Percentiles rank a stretch among this genome's conserved stretches.
These are phyloP conservation scores for Eudyptes chrysolophus DNA, from an alignment of 2,113 vertebrate species.

Conservation along the genomic window DNA sequence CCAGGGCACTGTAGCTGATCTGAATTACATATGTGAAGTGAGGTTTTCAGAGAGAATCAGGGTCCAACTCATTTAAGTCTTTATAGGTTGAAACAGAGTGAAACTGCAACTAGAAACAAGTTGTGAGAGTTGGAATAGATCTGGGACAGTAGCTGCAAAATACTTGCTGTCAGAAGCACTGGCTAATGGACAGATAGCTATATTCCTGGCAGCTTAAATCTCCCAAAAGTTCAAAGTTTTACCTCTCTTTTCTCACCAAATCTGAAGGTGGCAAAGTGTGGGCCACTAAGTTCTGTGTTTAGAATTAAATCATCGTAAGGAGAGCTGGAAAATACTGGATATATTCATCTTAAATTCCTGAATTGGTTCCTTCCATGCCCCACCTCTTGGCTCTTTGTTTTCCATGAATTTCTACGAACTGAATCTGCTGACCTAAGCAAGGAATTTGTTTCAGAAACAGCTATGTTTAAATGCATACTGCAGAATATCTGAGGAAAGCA, in stretches of 20 bases:
- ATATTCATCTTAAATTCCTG: not conserved
- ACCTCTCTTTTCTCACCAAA: not conserved
- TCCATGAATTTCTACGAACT: not conserved
- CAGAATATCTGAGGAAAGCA: constrained; percentile 16
- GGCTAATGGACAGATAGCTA: not conserved
- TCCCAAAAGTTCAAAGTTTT: not conserved
- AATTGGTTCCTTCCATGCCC: constrained; percentile 1
- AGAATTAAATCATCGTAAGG: not conserved
- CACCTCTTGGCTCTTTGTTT: constrained; percentile 24
- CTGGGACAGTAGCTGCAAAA: not conserved
- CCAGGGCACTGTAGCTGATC: not conserved
- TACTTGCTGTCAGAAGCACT: not conserved
- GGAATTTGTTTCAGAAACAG: constrained; percentile 46
- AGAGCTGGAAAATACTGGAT: not conserved
- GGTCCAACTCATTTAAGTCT: not conserved
- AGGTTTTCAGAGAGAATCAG: not conserved
- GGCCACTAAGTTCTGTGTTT: not conserved
- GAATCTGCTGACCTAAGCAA: constrained; percentile 34
- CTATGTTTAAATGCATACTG: not conserved
- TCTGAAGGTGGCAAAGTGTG: not conserved
- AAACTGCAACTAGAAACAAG: not conserved
- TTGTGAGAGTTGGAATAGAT: not conserved
- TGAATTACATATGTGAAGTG: not conserved
- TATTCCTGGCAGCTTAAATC: not conserved
- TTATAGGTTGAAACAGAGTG: not conserved